These are phyloP conservation scores for Pogonocichla stellata DNA, from an alignment of 2,113 vertebrate species.

Conservation along the genomic window DNA sequence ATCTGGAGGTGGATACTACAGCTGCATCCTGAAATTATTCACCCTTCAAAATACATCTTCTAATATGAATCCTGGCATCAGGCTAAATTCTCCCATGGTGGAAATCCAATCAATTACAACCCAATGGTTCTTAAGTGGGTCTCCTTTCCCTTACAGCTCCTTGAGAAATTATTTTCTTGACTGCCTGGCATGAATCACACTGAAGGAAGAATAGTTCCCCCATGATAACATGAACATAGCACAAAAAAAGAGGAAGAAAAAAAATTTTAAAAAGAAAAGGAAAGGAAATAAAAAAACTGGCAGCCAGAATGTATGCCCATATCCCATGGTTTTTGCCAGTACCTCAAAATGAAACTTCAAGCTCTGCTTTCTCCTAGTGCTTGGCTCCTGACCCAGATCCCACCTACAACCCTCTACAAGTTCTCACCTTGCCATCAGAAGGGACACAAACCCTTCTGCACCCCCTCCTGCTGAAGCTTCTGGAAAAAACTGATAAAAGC, in stretches of 20 bases:
- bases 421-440: neutral
- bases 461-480: neutral
- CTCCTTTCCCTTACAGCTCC: neutral
- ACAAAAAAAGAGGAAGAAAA: neutral
- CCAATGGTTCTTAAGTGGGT: neutral
- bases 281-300: neutral
- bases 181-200: neutral
- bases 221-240: neutral
- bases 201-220: neutral
- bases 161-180: neutral
- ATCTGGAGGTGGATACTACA: neutral
- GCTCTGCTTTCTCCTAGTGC: neutral
- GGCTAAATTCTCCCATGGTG: neutral
- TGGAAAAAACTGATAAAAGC: neutral
- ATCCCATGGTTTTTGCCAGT: neutral
- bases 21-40: neutral
- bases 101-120: neutral
- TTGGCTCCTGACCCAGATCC: neutral
- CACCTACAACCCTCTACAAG: neutral
- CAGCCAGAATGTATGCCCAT: neutral
- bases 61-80: neutral
- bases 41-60: neutral
- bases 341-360: neutral
- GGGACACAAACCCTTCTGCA: neutral
- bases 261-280: neutral